These are phyloP conservation scores for Agonum fuliginosum DNA, from an alignment of 2,888 invertebrate species.

Conservation along the genomic window DNA sequence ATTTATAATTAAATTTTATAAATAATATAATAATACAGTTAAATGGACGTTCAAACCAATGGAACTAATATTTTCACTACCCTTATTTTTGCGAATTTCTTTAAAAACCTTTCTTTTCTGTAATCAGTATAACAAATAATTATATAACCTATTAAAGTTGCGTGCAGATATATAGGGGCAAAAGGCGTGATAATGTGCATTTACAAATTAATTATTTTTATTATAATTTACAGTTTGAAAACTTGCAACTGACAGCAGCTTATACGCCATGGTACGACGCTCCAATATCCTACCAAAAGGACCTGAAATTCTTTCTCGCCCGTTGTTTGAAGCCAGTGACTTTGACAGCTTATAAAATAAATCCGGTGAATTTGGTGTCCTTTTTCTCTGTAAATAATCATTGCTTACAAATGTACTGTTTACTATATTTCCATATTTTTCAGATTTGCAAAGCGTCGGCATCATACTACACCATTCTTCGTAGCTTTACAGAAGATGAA, in stretches of 20 bases:
- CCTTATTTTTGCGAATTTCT: too few species aligned
- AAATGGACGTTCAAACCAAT: too few species aligned
- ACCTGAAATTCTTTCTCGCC: slow-evolving; percentile 11
- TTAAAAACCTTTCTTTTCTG: too few species aligned
- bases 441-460: slow-evolving; percentile 46
- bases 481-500: slow-evolving; percentile 23
- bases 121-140: too few species aligned
- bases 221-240: slow-evolving; percentile 8
- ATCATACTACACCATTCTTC: slow-evolving; percentile 45
- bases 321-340: slow-evolving; percentile 26
- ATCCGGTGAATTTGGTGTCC: slow-evolving; percentile 39
- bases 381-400: slow-evolving; percentile 36
- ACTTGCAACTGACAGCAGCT: neutral
- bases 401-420: neutral
- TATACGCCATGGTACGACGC: slow-evolving; percentile 42
- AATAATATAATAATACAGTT: too few species aligned
- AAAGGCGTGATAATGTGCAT: too few species aligned
- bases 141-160: too few species aligned
- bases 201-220: neutral
- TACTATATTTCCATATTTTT: neutral
- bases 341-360: slow-evolving; percentile 15
- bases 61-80: too few species aligned
- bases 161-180: too few species aligned
- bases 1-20: too few species aligned
- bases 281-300: slow-evolving; percentile 34